Evolutionary conservation across 2,888 invertebrate genomes (phyloP).

Genomic region (Eilema depressum): DNA sequence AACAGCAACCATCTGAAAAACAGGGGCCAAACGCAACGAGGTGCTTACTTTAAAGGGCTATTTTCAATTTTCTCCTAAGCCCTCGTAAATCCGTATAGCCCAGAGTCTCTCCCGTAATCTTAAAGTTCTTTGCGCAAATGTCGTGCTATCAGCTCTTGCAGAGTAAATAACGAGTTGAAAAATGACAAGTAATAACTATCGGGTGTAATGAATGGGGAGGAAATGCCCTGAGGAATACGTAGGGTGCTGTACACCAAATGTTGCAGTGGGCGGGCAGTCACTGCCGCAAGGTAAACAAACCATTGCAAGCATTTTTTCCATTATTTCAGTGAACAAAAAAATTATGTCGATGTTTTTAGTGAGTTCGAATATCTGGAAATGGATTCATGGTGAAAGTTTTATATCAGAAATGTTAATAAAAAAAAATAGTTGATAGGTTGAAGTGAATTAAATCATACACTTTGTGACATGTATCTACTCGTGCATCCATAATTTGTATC

Average conservation of each 20-base stretch:
- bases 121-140: constrained; percentile 80
- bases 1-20: constrained; percentile 54
- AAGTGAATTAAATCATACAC: neutral
- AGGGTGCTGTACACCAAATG: constrained; percentile 80
- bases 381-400: constrained; percentile 13
- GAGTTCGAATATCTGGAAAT: constrained; percentile 1
- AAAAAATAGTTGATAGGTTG: neutral
- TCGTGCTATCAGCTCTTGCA: constrained; percentile 84
- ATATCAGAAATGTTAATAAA: constrained; percentile 13
- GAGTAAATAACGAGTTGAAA: constrained; percentile 87
- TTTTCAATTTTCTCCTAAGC: constrained; percentile 82
- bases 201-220: constrained; percentile 85
- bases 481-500: too few relatives aligned
- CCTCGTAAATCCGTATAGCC: constrained; percentile 66
- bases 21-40: constrained; percentile 43
- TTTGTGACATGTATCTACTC: neutral
- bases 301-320: constrained; percentile 51
- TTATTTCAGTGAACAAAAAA: constrained; percentile 52
- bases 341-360: constrained; percentile 39
- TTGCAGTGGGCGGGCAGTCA: constrained; percentile 65
- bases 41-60: constrained; percentile 72
- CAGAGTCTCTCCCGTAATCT: constrained; percentile 79
- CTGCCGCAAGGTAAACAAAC: constrained; percentile 75
- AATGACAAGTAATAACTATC: constrained; percentile 86
- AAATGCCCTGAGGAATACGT: constrained; percentile 84